Conservation (phyloP, 2,797 vertebrate genomes). For the Onychomys torridus region DNA sequence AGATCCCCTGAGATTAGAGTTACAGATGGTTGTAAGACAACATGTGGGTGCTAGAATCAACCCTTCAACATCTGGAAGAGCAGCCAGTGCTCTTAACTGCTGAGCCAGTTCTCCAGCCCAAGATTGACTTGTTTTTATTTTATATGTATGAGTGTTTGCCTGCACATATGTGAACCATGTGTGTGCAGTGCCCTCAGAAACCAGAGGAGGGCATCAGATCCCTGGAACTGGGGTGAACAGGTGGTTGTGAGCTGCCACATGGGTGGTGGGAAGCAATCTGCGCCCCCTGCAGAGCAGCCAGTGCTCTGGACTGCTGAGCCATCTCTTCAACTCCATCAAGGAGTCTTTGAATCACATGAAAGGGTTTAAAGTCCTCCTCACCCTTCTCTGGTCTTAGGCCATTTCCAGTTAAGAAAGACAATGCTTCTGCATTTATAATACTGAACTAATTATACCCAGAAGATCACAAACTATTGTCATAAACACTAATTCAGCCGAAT, state of each 20-base stretch:
- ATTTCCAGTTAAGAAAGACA: constrained; percentile 43
- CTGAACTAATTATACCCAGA: constrained; percentile 60
- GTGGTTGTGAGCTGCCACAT: neutral
- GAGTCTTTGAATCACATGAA: constrained; percentile 10
- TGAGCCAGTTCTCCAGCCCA: neutral
- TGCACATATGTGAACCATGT: neutral
- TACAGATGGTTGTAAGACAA: neutral
- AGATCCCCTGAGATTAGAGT: neutral
- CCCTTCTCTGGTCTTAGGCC: neutral
- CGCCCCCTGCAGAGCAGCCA: neutral
- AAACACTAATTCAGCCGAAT: constrained; percentile 51
- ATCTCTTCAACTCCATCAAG: neutral
- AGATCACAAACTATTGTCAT: constrained; percentile 59
- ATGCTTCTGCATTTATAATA: constrained; percentile 41
- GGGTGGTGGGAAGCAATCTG: neutral
- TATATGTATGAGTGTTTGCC: neutral
- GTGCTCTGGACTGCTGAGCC: no score
- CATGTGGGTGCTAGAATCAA: neutral
- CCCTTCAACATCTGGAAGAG: neutral
- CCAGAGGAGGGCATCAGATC: neutral
- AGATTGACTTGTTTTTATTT: neutral
- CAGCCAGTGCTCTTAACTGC: neutral
- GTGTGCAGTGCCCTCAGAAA: neutral
- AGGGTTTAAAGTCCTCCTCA: neutral
- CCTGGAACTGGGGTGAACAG: neutral